phyloP scores from a whole-genome alignment of 2,888 invertebrate species.

The Hydropsyche betteni region DNA sequence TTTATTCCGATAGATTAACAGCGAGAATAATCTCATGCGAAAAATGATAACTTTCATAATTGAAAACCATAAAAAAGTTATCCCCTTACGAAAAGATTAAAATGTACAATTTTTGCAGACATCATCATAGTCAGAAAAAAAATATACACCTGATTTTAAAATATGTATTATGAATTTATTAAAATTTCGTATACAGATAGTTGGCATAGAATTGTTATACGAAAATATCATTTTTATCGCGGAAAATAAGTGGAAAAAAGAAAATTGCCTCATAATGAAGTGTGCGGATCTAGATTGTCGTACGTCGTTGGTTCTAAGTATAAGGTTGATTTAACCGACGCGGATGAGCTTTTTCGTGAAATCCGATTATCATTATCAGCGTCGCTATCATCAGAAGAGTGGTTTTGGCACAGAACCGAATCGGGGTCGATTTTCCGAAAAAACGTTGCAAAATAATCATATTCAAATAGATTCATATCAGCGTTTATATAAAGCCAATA shows the following conservation, averaged over 20 bases:
- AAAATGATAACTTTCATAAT: slow-evolving; percentile 8
- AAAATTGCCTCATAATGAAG: slow-evolving; percentile 33
- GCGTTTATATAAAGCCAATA: too few relatives aligned
- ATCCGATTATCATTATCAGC: slow-evolving; percentile 41
- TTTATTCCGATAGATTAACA: slow-evolving; percentile 41
- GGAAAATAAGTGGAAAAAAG: slow-evolving; percentile 13
- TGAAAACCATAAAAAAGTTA: slow-evolving; percentile 13
- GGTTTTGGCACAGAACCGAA: slow-evolving; percentile 11
- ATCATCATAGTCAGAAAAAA: too few relatives aligned
- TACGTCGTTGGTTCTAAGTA: slow-evolving; percentile 28
- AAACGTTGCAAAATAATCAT: too few relatives aligned
- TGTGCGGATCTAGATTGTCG: slow-evolving; percentile 18
- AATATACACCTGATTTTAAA: too few relatives aligned
- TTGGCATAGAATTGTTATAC: neutral
- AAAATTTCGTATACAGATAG: too few relatives aligned
- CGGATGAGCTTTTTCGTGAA: slow-evolving; percentile 41
- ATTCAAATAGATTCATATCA: too few relatives aligned
- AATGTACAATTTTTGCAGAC: too few relatives aligned
- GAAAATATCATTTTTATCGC: slow-evolving; percentile 10
- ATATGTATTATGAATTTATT: too few relatives aligned
- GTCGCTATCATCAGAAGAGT: slow-evolving; percentile 11
- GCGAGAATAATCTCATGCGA: neutral
- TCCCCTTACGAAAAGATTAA: neutral
- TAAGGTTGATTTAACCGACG: slow-evolving; percentile 38
- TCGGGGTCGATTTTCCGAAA: neutral